Conservation (phyloP, 2,888 invertebrate genomes). For the Meloe dianella region DNA sequence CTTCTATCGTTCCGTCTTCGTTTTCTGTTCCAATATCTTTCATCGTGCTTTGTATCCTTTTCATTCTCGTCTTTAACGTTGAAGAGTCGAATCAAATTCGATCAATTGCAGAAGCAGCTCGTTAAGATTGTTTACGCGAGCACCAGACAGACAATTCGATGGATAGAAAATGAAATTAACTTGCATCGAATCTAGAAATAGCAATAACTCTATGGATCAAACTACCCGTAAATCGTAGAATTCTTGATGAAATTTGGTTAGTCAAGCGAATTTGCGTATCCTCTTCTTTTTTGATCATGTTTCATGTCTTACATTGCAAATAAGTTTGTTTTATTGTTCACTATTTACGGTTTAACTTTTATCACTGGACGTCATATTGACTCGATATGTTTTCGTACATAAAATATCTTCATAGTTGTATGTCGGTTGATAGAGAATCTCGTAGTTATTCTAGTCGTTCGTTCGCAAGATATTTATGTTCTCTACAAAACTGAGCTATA, state of each 20-base stretch:
- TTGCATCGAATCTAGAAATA: slow-evolving; percentile 28
- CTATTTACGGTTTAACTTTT: neutral
- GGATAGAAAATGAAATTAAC: slow-evolving; percentile 43
- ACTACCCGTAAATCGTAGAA: neutral
- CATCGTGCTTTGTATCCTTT: slow-evolving; percentile 51
- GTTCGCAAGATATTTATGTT: slow-evolving; percentile 6
- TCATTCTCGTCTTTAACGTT: slow-evolving; percentile 50
- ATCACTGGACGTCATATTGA: neutral
- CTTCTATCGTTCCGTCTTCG: slow-evolving; percentile 32
- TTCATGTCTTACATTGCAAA: neutral
- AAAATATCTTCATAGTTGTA: neutral
- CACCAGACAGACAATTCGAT: slow-evolving; percentile 40
- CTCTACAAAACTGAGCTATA: slow-evolving; percentile 11
- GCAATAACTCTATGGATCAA: slow-evolving; percentile 10
- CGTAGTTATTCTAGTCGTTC: slow-evolving; percentile 1
- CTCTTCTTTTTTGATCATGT: neutral
- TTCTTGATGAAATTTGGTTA: slow-evolving; percentile 7
- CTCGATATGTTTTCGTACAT: neutral
- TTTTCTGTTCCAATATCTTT: slow-evolving; percentile 32
- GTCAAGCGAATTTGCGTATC: neutral
- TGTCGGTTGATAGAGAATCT: neutral
- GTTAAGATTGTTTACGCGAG: slow-evolving; percentile 57
- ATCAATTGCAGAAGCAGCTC: slow-evolving; percentile 55
- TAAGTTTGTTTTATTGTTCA: neutral
- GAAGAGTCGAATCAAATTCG: slow-evolving; percentile 55